phyloP scores from a whole-genome alignment of 2,888 invertebrate species.

The Noctuana brunneofusca region DNA sequence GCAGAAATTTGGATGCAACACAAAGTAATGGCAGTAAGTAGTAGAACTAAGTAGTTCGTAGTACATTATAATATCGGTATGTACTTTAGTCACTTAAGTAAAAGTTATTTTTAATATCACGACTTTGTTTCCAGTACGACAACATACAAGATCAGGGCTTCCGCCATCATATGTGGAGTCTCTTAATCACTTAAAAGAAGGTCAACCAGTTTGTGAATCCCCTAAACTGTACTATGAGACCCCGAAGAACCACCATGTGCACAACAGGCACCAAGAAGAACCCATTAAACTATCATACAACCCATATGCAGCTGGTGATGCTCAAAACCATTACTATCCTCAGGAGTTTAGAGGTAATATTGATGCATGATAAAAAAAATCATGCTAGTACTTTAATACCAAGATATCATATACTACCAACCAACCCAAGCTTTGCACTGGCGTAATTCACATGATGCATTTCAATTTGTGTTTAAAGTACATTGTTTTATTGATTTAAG shows the following conservation, averaged over 20 bases:
- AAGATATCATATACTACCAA: too few species aligned
- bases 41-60: too few species aligned
- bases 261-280: slow-evolving; percentile 60
- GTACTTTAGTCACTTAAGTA: too few species aligned
- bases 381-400: not conserved
- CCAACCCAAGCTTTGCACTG: too few species aligned
- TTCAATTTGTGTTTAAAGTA: too few species aligned
- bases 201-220: slow-evolving; percentile 59
- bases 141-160: slow-evolving; percentile 55
- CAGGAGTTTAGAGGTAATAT: slow-evolving; percentile 66
- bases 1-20: slow-evolving; percentile 67
- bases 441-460: too few species aligned
- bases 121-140: slow-evolving; percentile 46
- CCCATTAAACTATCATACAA: slow-evolving; percentile 59
- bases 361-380: not conserved
- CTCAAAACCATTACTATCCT: slow-evolving; percentile 68
- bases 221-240: slow-evolving; percentile 68
- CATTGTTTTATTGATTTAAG: too few species aligned
- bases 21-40: slow-evolving; percentile 58
- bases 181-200: slow-evolving; percentile 67
- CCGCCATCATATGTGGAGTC: slow-evolving; percentile 76
- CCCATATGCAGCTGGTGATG: slow-evolving; percentile 73
- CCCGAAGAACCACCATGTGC: slow-evolving; percentile 60
- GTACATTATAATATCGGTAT: not conserved
- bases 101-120: not conserved